A percentile compares a stretch with the other conserved stretches of the same genome.
These are phyloP conservation scores for Epirrhoe alternata DNA, from an alignment of 2,888 invertebrate species.

Conservation along the genomic window DNA sequence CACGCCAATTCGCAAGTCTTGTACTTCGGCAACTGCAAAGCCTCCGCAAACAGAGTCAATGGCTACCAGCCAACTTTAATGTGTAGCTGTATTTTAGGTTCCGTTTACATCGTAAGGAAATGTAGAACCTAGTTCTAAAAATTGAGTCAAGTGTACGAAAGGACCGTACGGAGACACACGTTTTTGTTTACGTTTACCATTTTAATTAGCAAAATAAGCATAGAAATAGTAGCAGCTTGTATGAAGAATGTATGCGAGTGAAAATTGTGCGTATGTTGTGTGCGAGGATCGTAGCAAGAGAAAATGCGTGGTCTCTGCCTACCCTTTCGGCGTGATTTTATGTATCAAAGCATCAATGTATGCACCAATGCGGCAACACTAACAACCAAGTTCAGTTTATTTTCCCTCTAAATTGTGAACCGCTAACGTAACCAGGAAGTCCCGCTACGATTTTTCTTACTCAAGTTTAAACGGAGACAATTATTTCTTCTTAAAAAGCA, in stretches of 20 bases:
- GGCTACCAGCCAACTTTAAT: slow-evolving; percentile 10
- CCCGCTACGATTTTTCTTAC: slow-evolving; percentile 7
- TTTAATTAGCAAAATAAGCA: too few species aligned
- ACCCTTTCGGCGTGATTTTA: too few species aligned
- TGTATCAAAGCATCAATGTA: not conserved
- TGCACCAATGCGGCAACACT: not conserved
- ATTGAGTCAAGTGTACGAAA: too few species aligned
- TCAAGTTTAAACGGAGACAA: slow-evolving; percentile 7
- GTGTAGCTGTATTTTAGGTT: not conserved
- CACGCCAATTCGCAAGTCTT: not conserved
- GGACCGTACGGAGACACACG: too few species aligned
- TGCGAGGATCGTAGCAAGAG: too few species aligned
- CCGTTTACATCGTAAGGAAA: too few species aligned
- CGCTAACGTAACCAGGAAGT: not conserved
- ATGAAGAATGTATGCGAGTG: too few species aligned
- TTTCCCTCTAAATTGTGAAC: not conserved
- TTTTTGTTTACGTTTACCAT: too few species aligned
- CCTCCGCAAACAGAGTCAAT: slow-evolving; percentile 1
- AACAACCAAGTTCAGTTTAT: not conserved
- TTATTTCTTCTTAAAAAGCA: slow-evolving; percentile 4
- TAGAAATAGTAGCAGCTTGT: too few species aligned
- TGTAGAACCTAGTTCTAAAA: too few species aligned
- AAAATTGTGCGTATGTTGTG: too few species aligned
- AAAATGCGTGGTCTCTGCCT: too few species aligned
- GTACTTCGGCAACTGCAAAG: not conserved